Conservation (phyloP, 2,888 invertebrate species). For the Xylocampa areola region DNA sequence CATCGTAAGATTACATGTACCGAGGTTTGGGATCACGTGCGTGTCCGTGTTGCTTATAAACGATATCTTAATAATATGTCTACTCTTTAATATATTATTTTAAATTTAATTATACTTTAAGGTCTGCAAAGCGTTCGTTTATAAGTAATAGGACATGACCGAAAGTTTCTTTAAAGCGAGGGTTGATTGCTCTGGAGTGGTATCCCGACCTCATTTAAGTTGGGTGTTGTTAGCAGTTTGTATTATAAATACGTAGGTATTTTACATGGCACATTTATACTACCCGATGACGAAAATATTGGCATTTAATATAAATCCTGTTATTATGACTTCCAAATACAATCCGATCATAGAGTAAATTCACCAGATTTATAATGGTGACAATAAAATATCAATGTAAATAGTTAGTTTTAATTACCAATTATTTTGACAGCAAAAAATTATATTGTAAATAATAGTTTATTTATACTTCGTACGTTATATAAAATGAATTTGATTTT, state of each 20-base stretch:
- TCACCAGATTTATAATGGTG: conserved; percentile 86
- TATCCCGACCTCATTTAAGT: conserved; percentile 45
- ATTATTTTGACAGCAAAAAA: conserved; percentile 57
- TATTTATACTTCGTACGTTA: conserved; percentile 67
- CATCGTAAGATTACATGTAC: conserved; percentile 43
- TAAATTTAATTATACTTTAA: conserved; percentile 30
- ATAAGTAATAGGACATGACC: conserved; percentile 49
- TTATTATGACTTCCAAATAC: conserved; percentile 40
- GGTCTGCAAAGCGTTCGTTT: conserved; percentile 30
- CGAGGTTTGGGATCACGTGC: conserved; percentile 63
- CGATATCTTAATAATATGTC: conserved; percentile 30
- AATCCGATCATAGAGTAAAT: conserved; percentile 59
- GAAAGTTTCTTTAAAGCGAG: conserved; percentile 22
- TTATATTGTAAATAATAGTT: conserved; percentile 77
- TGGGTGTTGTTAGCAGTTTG: conserved; percentile 21
- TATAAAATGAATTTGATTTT: conserved; percentile 54
- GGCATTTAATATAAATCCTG: conserved; percentile 27
- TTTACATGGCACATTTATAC: conserved; percentile 25
- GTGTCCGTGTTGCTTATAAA: conserved; percentile 44
- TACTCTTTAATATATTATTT: conserved; percentile 33
- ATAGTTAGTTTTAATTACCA: conserved; percentile 82
- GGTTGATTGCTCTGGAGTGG: conserved; percentile 17
- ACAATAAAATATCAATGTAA: conserved; percentile 88
- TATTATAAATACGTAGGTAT: conserved; percentile 36
- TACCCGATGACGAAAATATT: conserved; percentile 18